Evolutionary conservation across 37 sponge, comb jelly and placozoan species (phyloP), one percentile per base, ranked within the genome.

Genomic region (Cliona cf. orientalis): DNA sequence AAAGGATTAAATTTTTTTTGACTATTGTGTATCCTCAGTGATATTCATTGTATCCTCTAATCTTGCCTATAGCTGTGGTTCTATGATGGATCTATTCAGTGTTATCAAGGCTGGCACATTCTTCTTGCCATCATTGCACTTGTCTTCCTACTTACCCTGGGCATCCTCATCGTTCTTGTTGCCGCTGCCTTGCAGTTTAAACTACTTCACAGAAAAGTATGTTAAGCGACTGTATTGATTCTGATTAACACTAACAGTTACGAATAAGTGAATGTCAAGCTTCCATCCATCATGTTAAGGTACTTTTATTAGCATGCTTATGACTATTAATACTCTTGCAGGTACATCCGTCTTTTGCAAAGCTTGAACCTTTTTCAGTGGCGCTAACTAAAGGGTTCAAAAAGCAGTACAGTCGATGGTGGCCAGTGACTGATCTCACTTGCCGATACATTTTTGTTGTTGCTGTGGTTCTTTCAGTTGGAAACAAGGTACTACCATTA

Each of bases 11-110:
- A n/a, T n/a, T n/a, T n/a, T n/a, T n/a, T n/a, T n/a, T n/a, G n/a
- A n/a, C n/a, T n/a, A n/a, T n/a, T n/a, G n/a, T n/a, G n/a, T n/a
- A n/a, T n/a, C n/a, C n/a, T n/a, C n/a, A n/a, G n/a, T n/a, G n/a
- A n/a, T n/a, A n/a, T n/a, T n/a, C n/a, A n/a, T n/a, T n/a, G n/a
- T n/a, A n/a, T n/a, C n/a, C n/a, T n/a, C n/a, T n/a, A n/a, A n/a
- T n/a, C n/a, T n/a, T n/a, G n/a, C n/a, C n/a, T 68, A 6, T 25
- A 80, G 81, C 25, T 56, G 69, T 80, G 81, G 81, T 80, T 80
- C 22, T 56, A 69, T 37, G 71, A 80, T 80, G 81, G 81, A 1
- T 69, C 42, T 69, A 44, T 68, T 38, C 29, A 6, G 6, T 80
- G 81, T 28, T 68, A 57, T 60, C 17, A 22, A 34, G 81, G 70